Evolutionary conservation across 2,888 invertebrate genomes (phyloP), one percentile per base, ranked within the genome.

Genomic region (Disparrhopalites patrizii): DNA sequence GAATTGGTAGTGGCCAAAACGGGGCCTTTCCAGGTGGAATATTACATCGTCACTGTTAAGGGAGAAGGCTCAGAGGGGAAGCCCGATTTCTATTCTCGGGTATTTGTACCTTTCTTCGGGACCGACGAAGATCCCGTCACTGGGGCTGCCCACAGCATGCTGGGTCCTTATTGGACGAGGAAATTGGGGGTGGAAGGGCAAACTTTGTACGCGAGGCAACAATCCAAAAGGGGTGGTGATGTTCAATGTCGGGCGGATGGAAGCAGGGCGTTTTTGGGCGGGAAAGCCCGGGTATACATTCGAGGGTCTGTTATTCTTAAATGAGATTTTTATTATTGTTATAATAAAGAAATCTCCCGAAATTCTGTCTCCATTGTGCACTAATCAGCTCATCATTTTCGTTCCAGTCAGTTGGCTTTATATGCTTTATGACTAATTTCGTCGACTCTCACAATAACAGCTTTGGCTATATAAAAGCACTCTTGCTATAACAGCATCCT

Each of bases 191-290:
- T 8, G 15, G 28, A 52, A 23, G 52, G 52, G 1, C 3, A 52
- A 25, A 23, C 3, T 36, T n/a, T 57, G 38, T 7, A 5, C 8
- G 25, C 52, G 5, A 50, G 57, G 13, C 66, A 67, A 20, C 56
- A n/a, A n/a, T 52, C 52, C 5, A 13, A 13, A 2, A 2, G 28
- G 13, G 28, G 52, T 7, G 52, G 52, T 2, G 25, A 28, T 15
- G 13, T 69, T 15, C 52, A 64, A 51, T 66, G 66, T 30, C 63
- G 52, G 20, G 47, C 64, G 55, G 40, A 63, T 10, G 52, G 30
- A 3, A 15, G 18, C 10, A 2, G 52, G 27, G 30, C 30, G 10
- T 13, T n/a, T 10, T 3, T 52, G 7, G 25, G 52, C 8, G 52
- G 52, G 2, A 25, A 3, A 13, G 69, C 66, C 15, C 3, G 52